Base-by-base conservation (phyloP, 92 coral and sea anemone genomes). In the Epizoanthus scotinus region DNA sequence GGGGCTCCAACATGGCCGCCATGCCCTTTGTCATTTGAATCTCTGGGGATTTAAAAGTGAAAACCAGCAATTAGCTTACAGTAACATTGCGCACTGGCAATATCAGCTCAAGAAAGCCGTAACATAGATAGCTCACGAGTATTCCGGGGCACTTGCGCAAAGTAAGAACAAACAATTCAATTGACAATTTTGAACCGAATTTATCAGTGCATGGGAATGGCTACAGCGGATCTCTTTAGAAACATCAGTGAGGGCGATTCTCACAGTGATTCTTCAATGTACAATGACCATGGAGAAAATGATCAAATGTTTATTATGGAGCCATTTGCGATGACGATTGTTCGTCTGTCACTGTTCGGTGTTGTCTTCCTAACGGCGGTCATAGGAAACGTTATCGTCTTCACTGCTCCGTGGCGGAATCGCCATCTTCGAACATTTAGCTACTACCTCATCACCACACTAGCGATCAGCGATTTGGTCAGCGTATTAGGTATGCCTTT, bases 401-500 rank as follows among this genome's bases (percentile, higher is more conserved):
- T 89, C 52, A 77, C 85, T 13, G 92, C 90, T 53, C 86, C 87
- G 20, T 72, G 72, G 25, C 75, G 92, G 34, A 77, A 78, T 78
- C 83, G 73, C 64, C 74, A 69, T 18, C 92, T 89, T 59, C 90
- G 84, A 60, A 82, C 87, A 0, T 89, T 86, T 70, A 86, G 85
- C 80, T 86, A 89, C 55, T 89, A 78, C 44, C 90, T 89, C 18
- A 86, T 89, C 44, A 82, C 86, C 36, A 71, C 78, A 42, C 84
- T 89, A 15, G 92, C 92, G 2, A 21, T 86, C 28, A 73, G 92
- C 20, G 92, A 89, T 69, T 86, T 89, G 27, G 22, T 86, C 54
- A 89, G 92, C 24, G 82, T 86, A 10, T 65, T 89, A 31, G 87
- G 90, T 6, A 83, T 89, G 58, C 92, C 92, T 2, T 59, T 89